Conservation (phyloP, 1,140 invertebrate genomes). For the Ruditapes philippinarum region DNA sequence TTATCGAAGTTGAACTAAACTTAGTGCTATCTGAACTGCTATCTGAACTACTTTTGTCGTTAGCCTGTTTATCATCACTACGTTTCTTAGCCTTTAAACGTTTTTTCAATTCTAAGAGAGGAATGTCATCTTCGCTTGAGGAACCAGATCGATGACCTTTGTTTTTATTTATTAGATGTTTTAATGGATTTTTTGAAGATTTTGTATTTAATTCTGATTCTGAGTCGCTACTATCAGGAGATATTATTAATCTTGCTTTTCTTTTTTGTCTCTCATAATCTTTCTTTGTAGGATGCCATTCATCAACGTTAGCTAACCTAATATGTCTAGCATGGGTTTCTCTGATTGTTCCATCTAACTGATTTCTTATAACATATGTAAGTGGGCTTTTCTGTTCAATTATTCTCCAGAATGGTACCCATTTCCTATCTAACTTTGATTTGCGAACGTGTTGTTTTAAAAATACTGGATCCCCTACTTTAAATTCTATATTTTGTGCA, state of each 20-base stretch:
- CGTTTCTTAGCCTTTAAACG: neutral
- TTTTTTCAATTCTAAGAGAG: neutral
- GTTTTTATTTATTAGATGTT: neutral
- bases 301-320: slow-evolving; percentile 32
- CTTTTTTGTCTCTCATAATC: neutral
- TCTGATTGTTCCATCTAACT: neutral
- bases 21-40: too few species aligned
- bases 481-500: neutral
- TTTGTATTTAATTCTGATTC: neutral
- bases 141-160: neutral
- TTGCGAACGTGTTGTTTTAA: slow-evolving; percentile 24
- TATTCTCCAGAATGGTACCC: slow-evolving; percentile 48
- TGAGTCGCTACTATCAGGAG: neutral
- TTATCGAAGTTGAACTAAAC: too few species aligned
- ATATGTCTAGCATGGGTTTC: slow-evolving; percentile 44
- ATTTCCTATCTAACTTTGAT: slow-evolving; percentile 23
- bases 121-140: slow-evolving; percentile 1
- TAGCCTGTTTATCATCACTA: too few species aligned
- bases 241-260: neutral
- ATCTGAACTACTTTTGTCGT: too few species aligned
- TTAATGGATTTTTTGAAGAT: neutral
- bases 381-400: slow-evolving; percentile 51
- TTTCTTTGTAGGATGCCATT: slow-evolving; percentile 31
- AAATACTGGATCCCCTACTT: slow-evolving; percentile 32
- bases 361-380: slow-evolving; percentile 48